A percentile compares a stretch with the other conserved stretches of the same genome.
Evolutionary conservation across 2,888 invertebrate species (phyloP).

Genomic region (Melieria omissa): DNA sequence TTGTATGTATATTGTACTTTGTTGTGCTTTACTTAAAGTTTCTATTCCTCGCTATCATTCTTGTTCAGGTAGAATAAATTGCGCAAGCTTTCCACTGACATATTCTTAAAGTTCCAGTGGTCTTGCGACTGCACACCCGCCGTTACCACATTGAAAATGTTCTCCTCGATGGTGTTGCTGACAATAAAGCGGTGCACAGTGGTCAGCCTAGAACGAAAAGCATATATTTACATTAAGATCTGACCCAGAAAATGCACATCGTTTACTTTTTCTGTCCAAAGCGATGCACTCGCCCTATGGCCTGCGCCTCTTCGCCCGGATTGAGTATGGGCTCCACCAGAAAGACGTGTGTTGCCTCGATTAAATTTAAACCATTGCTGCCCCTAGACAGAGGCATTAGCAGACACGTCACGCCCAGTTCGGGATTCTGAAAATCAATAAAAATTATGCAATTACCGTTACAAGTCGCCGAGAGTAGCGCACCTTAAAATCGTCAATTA

Average conservation of each 20-base stretch:
- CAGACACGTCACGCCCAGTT: slow-evolving; percentile 69
- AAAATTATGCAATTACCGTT: not conserved
- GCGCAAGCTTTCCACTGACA: slow-evolving; percentile 53
- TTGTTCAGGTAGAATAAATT: slow-evolving; percentile 51
- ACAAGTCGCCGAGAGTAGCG: not conserved
- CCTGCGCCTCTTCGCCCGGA: slow-evolving; percentile 79
- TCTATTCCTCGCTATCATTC: slow-evolving; percentile 27
- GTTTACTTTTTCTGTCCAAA: slow-evolving; percentile 79
- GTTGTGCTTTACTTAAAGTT: not conserved
- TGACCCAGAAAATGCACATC: not conserved
- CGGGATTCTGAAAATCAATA: slow-evolving; percentile 58
- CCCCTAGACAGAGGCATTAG: slow-evolving; percentile 77
- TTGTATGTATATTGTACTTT: too few relatives aligned
- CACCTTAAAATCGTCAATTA: slow-evolving; percentile 70
- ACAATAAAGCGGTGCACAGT: slow-evolving; percentile 79
- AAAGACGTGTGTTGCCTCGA: slow-evolving; percentile 82
- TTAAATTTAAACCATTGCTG: slow-evolving; percentile 82
- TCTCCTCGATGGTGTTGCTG: slow-evolving; percentile 77
- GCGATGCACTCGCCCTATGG: slow-evolving; percentile 81
- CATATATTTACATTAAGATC: not conserved
- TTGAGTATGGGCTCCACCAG: slow-evolving; percentile 80
- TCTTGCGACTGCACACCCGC: slow-evolving; percentile 58
- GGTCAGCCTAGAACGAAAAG: slow-evolving; percentile 67
- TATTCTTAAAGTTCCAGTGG: slow-evolving; percentile 58
- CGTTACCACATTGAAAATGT: slow-evolving; percentile 70